Evolutionary conservation across 2,888 invertebrate genomes (phyloP).

Genomic region (Tillus elongatus): DNA sequence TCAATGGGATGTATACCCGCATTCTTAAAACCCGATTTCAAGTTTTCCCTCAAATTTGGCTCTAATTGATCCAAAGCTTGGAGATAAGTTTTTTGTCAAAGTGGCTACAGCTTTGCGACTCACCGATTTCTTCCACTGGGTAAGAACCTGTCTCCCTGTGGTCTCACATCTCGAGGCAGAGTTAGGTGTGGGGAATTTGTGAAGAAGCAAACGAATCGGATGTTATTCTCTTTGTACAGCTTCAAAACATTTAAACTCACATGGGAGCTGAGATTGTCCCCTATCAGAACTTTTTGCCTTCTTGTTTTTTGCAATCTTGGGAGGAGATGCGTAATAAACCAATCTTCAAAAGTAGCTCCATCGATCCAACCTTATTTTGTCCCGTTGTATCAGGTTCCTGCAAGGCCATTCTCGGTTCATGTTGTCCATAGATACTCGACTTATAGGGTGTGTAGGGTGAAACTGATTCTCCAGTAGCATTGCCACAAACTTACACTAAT

Average conservation of each 20-base stretch:
- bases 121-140: slow-evolving; percentile 7
- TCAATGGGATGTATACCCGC: slow-evolving; percentile 7
- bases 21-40: slow-evolving; percentile 6
- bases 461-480: too few species aligned
- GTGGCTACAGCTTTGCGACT: background rate
- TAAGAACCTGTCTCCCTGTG: slow-evolving; percentile 9
- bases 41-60: background rate
- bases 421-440: too few species aligned
- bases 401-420: too few species aligned
- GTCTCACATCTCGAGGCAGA: slow-evolving; percentile 22
- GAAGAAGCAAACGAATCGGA: slow-evolving; percentile 26
- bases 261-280: slow-evolving; percentile 16
- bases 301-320: background rate
- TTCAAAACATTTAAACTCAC: slow-evolving; percentile 21
- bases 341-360: too few species aligned
- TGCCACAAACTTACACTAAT: too few species aligned
- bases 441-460: too few species aligned
- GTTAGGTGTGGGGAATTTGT: slow-evolving; percentile 22
- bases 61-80: too few species aligned
- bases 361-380: too few species aligned
- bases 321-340: slow-evolving; percentile 11
- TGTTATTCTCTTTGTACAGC: slow-evolving; percentile 25
- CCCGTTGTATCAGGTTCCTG: too few species aligned
- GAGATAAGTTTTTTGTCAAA: slow-evolving; percentile 8
- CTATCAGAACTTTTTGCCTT: slow-evolving; percentile 14